Evolutionary conservation across 1,140 invertebrate genomes (phyloP).

Genomic region (Cyclargus thomasi): DNA sequence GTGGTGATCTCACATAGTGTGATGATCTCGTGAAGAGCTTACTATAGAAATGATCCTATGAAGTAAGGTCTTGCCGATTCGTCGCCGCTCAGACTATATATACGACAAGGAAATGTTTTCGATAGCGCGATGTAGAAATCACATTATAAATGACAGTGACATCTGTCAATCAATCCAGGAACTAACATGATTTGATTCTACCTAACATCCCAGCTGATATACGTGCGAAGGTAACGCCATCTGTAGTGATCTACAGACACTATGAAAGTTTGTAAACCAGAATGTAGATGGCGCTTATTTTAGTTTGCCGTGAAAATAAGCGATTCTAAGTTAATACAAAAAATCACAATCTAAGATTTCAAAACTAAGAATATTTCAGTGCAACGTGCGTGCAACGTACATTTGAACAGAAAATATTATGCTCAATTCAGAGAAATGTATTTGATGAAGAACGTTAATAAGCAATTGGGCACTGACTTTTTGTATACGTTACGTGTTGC

Average conservation of each 20-base stretch:
- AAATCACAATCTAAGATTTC: not conserved
- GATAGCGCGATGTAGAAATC: constrained; percentile 6
- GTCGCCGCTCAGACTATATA: not conserved
- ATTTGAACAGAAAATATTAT: too few species aligned
- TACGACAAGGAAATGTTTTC: not conserved
- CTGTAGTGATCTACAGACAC: not conserved
- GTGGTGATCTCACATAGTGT: constrained; percentile 6
- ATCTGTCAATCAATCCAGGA: not conserved
- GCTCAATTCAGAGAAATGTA: too few species aligned
- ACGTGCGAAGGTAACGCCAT: not conserved
- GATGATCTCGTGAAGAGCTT: too few species aligned
- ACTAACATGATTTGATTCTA: not conserved
- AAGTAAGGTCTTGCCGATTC: constrained; percentile 3
- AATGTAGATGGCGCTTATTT: not conserved
- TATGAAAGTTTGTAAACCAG: not conserved
- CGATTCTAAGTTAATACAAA: too few species aligned
- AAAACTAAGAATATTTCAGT: too few species aligned
- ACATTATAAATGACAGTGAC: not conserved
- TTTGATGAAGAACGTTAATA: too few species aligned
- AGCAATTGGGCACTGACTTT: too few species aligned
- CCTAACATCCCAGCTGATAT: not conserved
- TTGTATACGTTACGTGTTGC: too few species aligned
- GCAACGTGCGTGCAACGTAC: too few species aligned
- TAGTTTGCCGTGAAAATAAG: not conserved
- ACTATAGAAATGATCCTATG: constrained; percentile 15